These are phyloP conservation scores for Dendrophyllia cribrosa DNA, from an alignment of 64 coral and sea anemone species.

Conservation along the genomic window DNA sequence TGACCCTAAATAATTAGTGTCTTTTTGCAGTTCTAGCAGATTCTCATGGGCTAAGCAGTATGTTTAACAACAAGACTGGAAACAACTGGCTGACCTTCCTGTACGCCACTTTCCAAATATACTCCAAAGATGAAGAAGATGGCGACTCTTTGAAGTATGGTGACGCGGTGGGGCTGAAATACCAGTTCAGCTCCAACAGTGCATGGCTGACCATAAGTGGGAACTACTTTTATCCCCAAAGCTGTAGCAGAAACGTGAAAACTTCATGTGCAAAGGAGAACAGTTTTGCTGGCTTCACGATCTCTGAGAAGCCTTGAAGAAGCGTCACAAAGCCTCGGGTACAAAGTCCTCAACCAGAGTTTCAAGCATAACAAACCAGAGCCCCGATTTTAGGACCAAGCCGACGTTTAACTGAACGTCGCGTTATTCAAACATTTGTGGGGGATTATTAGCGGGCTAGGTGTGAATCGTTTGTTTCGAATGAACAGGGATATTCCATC, in stretches of 20 bases:
- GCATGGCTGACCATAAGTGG: conserved; percentile 55
- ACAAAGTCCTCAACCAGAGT: too few relatives aligned
- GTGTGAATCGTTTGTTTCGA: too few relatives aligned
- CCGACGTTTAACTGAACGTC: too few relatives aligned
- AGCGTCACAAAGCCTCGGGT: too few relatives aligned
- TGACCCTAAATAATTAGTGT: too few relatives aligned
- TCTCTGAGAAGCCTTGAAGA: conserved; percentile 24
- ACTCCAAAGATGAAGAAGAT: conserved; percentile 38
- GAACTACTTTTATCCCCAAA: conserved; percentile 1
- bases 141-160: conserved; percentile 62
- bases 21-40: too few relatives aligned
- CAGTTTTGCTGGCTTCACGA: conserved; percentile 40
- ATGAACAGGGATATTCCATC: too few relatives aligned
- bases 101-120: conserved; percentile 49
- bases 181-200: not conserved
- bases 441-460: too few relatives aligned
- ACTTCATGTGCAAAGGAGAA: conserved; percentile 12
- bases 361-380: too few relatives aligned
- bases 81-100: not conserved
- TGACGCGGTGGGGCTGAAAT: conserved; percentile 61
- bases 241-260: conserved; percentile 25
- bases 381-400: too few relatives aligned
- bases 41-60: too few relatives aligned
- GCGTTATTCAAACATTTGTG: too few relatives aligned
- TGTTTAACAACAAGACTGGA: not conserved